These are phyloP conservation scores for Oncopodura yosiiana DNA, from an alignment of 1,140 invertebrate species.

Conservation along the genomic window DNA sequence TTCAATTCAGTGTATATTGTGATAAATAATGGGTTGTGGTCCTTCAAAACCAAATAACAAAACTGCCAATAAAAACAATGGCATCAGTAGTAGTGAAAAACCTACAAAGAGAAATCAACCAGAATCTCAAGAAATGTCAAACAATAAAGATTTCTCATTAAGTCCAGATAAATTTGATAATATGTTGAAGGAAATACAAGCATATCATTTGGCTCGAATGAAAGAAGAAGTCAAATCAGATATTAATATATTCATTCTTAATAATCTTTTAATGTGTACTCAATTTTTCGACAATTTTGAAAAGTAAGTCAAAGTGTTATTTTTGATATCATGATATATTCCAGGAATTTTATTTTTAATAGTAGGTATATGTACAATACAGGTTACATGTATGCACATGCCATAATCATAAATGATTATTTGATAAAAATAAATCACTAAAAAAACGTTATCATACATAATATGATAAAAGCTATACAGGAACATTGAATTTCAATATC, in stretches of 20 bases:
- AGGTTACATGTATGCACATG: not conserved
- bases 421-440: too few relatives aligned
- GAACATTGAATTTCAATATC: constrained; percentile 1
- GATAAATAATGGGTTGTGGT: too few relatives aligned
- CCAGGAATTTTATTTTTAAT: not conserved
- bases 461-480: too few relatives aligned
- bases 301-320: constrained; percentile 49
- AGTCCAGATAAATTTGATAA: constrained; percentile 5
- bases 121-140: too few relatives aligned
- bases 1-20: too few relatives aligned
- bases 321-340: not conserved
- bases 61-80: too few relatives aligned
- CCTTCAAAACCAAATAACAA: too few relatives aligned
- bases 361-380: not conserved
- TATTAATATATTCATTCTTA: constrained; percentile 58
- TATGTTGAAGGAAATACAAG: constrained; percentile 3
- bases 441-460: too few relatives aligned
- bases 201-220: constrained; percentile 41
- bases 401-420: not conserved
- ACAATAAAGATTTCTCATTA: too few relatives aligned
- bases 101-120: too few relatives aligned
- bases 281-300: constrained; percentile 70
- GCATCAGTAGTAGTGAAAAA: too few relatives aligned
- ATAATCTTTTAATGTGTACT: constrained; percentile 61
- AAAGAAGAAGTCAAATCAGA: constrained; percentile 50